Evolutionary conservation across 2,113 vertebrate species (phyloP).

Genomic region (Plecturocebus donacophilus): DNA sequence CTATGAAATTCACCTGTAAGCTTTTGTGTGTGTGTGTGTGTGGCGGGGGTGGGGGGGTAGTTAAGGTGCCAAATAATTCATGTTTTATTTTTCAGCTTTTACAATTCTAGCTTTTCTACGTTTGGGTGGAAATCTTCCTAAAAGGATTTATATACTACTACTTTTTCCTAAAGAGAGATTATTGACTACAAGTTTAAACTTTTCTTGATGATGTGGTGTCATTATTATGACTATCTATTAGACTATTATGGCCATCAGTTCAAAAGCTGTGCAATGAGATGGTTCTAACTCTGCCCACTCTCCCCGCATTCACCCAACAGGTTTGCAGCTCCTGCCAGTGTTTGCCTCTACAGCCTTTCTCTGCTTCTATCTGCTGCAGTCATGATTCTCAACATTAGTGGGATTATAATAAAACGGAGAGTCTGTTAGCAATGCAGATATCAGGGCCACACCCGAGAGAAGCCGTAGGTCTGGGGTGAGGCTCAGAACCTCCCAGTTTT

Average conservation of each 20-base stretch:
- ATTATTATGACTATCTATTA: background rate
- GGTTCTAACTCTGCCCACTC: too few relatives aligned
- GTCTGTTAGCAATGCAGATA: background rate
- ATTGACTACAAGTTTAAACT: background rate
- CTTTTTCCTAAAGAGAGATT: background rate
- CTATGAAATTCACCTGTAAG: background rate
- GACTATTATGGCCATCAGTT: background rate
- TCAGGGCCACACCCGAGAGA: background rate
- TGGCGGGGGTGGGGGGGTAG: background rate
- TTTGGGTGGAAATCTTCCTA: background rate
- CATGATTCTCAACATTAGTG: background rate
- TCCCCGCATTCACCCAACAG: too few relatives aligned
- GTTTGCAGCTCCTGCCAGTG: background rate
- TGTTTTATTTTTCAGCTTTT: background rate
- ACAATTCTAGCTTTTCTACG: background rate
- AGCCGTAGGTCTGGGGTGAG: background rate
- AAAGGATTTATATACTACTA: background rate
- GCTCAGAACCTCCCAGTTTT: constrained; percentile 10
- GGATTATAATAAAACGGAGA: background rate
- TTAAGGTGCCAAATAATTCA: background rate
- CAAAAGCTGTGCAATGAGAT: background rate
- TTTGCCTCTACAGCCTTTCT: background rate
- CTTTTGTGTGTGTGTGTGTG: too few relatives aligned
- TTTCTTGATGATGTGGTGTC: background rate
- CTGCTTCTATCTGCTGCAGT: accelerated